Percentiles rank a stretch among this genome's conserved stretches.
Evolutionary conservation across 2,113 vertebrate species (phyloP).

Genomic region (Atherinomorus stipes): DNA sequence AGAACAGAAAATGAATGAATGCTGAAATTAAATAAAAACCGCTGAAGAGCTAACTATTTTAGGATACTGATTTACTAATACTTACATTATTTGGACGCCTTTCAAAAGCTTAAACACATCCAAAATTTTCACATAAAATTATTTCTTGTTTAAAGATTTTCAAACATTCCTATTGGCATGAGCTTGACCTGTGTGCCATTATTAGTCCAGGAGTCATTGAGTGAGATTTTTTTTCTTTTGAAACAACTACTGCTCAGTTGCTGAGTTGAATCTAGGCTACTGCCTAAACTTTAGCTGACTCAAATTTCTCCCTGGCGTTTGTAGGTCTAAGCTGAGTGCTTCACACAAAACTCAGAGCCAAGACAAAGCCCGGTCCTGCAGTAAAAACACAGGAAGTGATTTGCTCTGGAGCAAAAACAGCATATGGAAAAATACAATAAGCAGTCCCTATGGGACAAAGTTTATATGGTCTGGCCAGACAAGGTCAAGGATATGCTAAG

Average conservation of each 20-base stretch:
- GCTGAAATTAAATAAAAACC: no score
- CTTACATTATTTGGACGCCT: no score
- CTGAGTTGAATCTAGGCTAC: conserved; percentile 12
- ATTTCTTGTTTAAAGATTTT: no score
- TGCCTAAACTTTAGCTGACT: background rate
- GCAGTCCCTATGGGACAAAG: conserved; percentile 32
- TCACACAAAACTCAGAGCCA: conserved; percentile 20
- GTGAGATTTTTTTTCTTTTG: background rate
- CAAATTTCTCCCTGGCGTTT: background rate
- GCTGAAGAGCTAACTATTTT: no score
- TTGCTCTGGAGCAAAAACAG: conserved; percentile 41
- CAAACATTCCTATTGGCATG: no score
- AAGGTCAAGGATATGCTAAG: conserved; percentile 49
- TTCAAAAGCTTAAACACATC: no score
- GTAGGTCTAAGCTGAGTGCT: background rate
- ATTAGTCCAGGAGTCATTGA: no score
- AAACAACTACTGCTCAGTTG: background rate
- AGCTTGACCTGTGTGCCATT: no score
- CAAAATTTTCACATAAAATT: no score
- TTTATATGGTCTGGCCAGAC: conserved; percentile 42
- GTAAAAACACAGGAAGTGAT: conserved; percentile 64
- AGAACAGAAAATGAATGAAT: no score
- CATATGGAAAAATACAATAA: conserved; percentile 64
- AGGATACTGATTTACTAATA: no score
- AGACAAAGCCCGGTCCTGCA: background rate